Evolutionary conservation across 2,888 invertebrate species (phyloP), one percentile per base, ranked within the genome.

Genomic region (Plutella xylostella): DNA sequence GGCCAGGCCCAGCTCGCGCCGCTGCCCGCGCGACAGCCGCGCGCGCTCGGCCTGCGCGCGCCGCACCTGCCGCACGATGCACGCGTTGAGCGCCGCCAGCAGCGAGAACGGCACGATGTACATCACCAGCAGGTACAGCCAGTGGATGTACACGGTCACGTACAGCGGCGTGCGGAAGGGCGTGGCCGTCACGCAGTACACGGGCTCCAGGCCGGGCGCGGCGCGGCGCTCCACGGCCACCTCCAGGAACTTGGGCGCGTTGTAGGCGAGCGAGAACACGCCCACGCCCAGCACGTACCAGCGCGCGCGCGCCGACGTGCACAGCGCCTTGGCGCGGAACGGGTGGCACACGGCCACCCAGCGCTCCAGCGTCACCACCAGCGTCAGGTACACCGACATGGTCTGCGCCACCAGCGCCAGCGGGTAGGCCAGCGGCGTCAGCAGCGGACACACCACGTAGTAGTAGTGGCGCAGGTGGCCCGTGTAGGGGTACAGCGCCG

Each of bases 321-420:
- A 97, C 56, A 97, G 87, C 2, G 94, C 93, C 44, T 94, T 87
- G 1, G 97, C 96, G 51, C 90, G 88, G 42, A 98, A 85, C 0
- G 97, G 97, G 66, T 93, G 93, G 65, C 94, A 94, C 25, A 95
- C 94, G 3, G 97, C 97, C 50, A 97, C 95, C 85, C 96, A 98
- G 45, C 98, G 88, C 72, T 97, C 97, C 60, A 96, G 85, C 1
- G 96, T 96, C 46, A 97, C 94, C 51, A 94, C 95, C 48, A 93
- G 85, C 38, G 92, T 93, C 63, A 98, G 87, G 84, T 97, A 98
- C 45, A 96, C 95, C 43, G 97, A 96, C 49, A 95, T 94, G 51
- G 97, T 96, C 79, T 98, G 96, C 45, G 94, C 92, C 18, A 92
- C 92, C 69, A 93, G 88, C 6, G 93, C 95, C 33, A 96, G 70